Evolutionary conservation across 2,888 invertebrate genomes (phyloP).

Genomic region (Scaptodrosophila latifasciaeformis): DNA sequence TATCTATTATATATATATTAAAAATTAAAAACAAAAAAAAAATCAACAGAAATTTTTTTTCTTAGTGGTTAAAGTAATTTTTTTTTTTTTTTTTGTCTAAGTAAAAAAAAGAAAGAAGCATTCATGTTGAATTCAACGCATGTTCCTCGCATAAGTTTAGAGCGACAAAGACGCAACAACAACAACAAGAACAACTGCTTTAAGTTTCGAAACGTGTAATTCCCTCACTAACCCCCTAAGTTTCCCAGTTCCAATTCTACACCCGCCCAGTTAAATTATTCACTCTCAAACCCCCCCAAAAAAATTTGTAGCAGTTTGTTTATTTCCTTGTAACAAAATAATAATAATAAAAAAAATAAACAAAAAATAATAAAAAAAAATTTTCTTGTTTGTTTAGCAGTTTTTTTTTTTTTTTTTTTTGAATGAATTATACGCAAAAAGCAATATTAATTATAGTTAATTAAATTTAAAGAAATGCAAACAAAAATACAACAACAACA

Average conservation of each 20-base stretch:
- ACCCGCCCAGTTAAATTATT: constrained; percentile 6
- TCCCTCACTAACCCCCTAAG: neutral
- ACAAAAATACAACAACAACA: constrained; percentile 35
- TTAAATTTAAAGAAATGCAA: constrained; percentile 63
- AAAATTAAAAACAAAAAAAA: too few relatives aligned
- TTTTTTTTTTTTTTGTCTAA: constrained; percentile 31
- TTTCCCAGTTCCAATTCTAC: neutral
- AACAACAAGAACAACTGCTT: constrained; percentile 28
- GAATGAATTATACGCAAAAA: constrained; percentile 70
- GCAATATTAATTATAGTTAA: constrained; percentile 75
- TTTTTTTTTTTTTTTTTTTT: constrained; percentile 40
- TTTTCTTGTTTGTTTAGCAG: constrained; percentile 63
- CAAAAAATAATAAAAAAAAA: constrained; percentile 29
- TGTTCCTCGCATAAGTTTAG: constrained; percentile 70
- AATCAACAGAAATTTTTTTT: constrained; percentile 28
- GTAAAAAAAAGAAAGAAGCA: constrained; percentile 20
- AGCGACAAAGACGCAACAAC: constrained; percentile 58
- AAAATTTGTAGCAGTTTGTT: constrained; percentile 50
- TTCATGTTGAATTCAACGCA: constrained; percentile 57
- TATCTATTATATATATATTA: too few relatives aligned
- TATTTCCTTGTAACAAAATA: constrained; percentile 40
- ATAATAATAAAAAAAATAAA: constrained; percentile 10
- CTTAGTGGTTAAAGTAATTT: constrained; percentile 17
- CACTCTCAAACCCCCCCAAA: constrained; percentile 12
- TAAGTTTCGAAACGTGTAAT: constrained; percentile 5